Conservation (phyloP, 1,140 invertebrate species). For the Drosophila grimshawi region DNA sequence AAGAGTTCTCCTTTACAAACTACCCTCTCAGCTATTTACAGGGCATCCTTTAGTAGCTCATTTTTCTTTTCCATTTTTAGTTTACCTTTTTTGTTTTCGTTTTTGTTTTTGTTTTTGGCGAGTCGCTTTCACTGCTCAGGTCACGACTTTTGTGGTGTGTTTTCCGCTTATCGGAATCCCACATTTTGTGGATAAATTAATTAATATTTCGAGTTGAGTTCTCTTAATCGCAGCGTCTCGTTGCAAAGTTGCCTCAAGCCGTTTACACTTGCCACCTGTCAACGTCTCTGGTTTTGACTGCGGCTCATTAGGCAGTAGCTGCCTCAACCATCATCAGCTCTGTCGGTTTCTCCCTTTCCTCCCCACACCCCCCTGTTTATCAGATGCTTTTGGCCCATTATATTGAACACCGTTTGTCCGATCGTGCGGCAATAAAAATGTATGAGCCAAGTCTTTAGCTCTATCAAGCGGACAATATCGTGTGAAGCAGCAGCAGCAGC, state of each 20-base stretch:
- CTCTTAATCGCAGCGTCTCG: conserved; percentile 1
- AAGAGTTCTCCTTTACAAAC: too few species aligned
- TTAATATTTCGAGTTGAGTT: conserved; percentile 42
- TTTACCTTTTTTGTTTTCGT: background rate
- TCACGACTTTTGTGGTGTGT: conserved; percentile 26
- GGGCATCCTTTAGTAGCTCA: background rate
- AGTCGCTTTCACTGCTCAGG: conserved; percentile 38
- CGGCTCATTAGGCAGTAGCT: conserved; percentile 43
- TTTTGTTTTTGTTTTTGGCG: conserved; percentile 6
- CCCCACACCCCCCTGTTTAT: background rate
- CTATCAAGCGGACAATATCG: conserved; percentile 73
- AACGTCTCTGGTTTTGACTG: conserved; percentile 14
- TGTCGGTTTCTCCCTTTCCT: background rate
- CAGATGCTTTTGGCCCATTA: conserved; percentile 47
- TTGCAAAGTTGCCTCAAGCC: background rate
- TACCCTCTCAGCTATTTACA: background rate
- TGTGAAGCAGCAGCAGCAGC: conserved; percentile 62
- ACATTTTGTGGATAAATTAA: conserved; percentile 26
- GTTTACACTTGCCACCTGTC: conserved; percentile 41
- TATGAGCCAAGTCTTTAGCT: conserved; percentile 63
- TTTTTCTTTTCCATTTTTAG: background rate
- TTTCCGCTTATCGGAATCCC: conserved; percentile 8
- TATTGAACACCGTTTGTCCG: conserved; percentile 76
- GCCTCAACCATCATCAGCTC: conserved; percentile 8
- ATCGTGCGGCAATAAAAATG: conserved; percentile 81